Evolutionary conservation across 2,113 vertebrate species (phyloP).

Genomic region (Sturnira hondurensis): DNA sequence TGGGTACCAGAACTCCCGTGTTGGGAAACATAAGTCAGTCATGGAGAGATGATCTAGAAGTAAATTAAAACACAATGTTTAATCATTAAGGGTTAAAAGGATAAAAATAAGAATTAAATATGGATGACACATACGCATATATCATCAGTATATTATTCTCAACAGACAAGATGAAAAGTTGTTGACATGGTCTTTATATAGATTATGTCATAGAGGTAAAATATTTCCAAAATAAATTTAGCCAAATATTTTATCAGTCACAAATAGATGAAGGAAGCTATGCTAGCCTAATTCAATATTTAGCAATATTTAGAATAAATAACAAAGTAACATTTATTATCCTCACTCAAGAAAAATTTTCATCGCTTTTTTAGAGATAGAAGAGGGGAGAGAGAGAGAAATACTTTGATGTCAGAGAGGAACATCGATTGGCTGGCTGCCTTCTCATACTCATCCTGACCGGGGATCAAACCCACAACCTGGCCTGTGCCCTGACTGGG

Average conservation of each 20-base stretch:
- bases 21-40: neutral
- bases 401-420: too few species aligned
- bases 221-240: neutral
- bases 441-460: too few species aligned
- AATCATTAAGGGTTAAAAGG: neutral
- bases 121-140: neutral
- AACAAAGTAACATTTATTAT: neutral
- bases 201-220: neutral
- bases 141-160: neutral
- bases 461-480: too few species aligned
- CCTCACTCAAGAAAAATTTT: neutral
- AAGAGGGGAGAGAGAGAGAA: too few species aligned
- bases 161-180: neutral
- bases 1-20: neutral
- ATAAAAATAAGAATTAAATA: neutral
- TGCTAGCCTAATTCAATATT: neutral
- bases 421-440: too few species aligned
- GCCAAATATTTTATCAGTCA: constrained; percentile 1
- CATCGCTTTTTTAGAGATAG: neutral
- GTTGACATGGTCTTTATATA: neutral
- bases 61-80: neutral
- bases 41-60: neutral
- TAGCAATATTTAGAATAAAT: neutral
- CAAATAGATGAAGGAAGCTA: neutral
- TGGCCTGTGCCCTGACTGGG: too few species aligned